Conservation (phyloP, 2,113 vertebrate species). For the Xyrauchen texanus region DNA sequence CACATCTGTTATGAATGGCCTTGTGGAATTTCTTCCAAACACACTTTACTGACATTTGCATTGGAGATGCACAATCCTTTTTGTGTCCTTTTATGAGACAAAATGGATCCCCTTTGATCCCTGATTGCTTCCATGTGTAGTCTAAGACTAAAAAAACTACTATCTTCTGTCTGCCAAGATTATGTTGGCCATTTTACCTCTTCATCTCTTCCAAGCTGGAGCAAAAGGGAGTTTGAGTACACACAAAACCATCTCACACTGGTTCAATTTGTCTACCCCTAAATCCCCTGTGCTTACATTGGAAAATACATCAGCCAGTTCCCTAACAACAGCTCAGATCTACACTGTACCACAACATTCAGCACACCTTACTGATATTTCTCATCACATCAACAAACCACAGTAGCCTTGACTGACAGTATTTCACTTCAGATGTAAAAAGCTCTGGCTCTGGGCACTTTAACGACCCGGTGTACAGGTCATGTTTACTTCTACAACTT, state of each 20-base stretch:
- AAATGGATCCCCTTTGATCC: slow-evolving; percentile 31
- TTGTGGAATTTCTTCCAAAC: slow-evolving; percentile 1
- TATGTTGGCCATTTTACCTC: slow-evolving; percentile 3
- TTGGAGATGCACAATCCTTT: slow-evolving; percentile 4
- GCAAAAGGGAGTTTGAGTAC: slow-evolving; percentile 24
- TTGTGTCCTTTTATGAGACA: slow-evolving; percentile 11
- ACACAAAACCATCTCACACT: slow-evolving; percentile 55
- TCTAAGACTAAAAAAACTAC: slow-evolving; percentile 5
- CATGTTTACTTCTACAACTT: neutral
- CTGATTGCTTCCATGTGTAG: slow-evolving; percentile 57
- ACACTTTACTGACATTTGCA: neutral
- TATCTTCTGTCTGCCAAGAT: neutral
- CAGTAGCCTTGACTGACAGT: too few species aligned
- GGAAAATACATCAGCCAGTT: slow-evolving; percentile 1
- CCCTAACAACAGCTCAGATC: too few species aligned
- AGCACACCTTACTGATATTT: too few species aligned
- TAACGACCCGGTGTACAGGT: neutral
- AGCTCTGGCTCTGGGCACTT: too few species aligned
- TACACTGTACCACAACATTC: too few species aligned
- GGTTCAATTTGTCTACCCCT: slow-evolving; percentile 57
- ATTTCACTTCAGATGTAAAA: too few species aligned
- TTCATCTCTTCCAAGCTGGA: slow-evolving; percentile 38
- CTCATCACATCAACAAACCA: too few species aligned
- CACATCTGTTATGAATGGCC: slow-evolving; percentile 12
- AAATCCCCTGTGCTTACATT: slow-evolving; percentile 53